phyloP scores from a whole-genome alignment of 1,140 invertebrate species.

The Acromyrmex charruanus region DNA sequence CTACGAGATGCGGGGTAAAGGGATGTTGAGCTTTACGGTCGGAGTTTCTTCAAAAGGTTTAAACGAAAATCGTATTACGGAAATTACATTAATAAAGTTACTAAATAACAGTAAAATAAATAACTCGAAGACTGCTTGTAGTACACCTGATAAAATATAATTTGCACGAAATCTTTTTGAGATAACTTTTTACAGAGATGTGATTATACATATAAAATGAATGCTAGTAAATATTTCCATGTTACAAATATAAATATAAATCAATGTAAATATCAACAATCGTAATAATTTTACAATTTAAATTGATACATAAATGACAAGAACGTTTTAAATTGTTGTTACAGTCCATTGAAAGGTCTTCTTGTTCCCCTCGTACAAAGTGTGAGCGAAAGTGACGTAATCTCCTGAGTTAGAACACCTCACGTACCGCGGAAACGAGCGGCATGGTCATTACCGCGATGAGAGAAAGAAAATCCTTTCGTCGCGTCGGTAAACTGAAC shows the following conservation, averaged over 20 bases:
- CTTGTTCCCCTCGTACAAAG: conserved; percentile 10
- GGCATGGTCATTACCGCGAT: conserved; percentile 56
- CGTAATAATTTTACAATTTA: neutral
- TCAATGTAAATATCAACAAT: neutral
- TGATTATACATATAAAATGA: neutral
- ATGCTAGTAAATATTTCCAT: neutral
- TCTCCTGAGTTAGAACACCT: conserved; percentile 40
- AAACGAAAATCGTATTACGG: conserved; percentile 23
- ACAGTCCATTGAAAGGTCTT: conserved; percentile 4
- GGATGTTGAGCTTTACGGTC: conserved; percentile 40
- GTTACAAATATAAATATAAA: neutral
- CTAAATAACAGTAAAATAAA: conserved; percentile 18
- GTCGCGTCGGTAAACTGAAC: conserved; percentile 43
- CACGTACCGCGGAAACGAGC: conserved; percentile 40
- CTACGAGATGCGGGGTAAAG: conserved; percentile 1
- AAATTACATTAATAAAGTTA: conserved; percentile 72
- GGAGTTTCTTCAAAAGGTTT: conserved; percentile 61
- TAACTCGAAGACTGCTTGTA: neutral
- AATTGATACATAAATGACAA: neutral
- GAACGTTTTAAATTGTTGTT: conserved; percentile 5
- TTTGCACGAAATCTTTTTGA: neutral
- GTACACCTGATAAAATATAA: neutral
- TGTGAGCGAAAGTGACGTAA: conserved; percentile 52
- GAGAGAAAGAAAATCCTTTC: conserved; percentile 52
- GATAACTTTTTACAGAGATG: neutral